Evolutionary conservation across 2,113 vertebrate species (phyloP).

Genomic region (Corythornis madagascariensis): DNA sequence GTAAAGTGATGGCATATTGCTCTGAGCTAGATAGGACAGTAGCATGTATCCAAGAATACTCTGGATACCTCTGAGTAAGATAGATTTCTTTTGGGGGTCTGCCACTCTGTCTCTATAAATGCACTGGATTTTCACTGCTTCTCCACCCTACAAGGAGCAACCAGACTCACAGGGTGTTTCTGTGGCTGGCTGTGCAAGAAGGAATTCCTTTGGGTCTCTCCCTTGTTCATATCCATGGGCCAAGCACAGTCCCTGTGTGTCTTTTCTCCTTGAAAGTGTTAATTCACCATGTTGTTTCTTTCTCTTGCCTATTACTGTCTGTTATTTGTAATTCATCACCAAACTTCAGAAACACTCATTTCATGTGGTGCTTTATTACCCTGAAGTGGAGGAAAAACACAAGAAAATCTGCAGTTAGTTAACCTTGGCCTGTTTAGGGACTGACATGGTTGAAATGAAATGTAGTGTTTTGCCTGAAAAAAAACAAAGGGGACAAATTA

Average conservation of each 20-base stretch:
- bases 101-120: neutral
- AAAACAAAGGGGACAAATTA: slow-evolving; percentile 34
- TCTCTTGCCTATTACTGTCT: slow-evolving; percentile 20
- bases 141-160: neutral
- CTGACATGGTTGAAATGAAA: slow-evolving; percentile 57
- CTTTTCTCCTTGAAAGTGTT: slow-evolving; percentile 22
- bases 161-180: neutral
- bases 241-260: neutral
- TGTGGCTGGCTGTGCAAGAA: neutral
- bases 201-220: neutral
- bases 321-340: slow-evolving; percentile 51
- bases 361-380: slow-evolving; percentile 52
- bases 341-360: slow-evolving; percentile 52
- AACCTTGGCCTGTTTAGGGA: slow-evolving; percentile 31
- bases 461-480: slow-evolving; percentile 43
- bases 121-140: neutral
- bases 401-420: slow-evolving; percentile 35
- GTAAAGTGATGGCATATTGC: neutral
- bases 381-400: slow-evolving; percentile 9
- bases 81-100: neutral
- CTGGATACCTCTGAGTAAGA: neutral
- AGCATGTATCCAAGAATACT: neutral
- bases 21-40: neutral
- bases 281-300: slow-evolving; percentile 6
- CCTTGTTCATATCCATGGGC: neutral